phyloP scores from a whole-genome alignment of 2,797 vertebrate genomes.

The Gallinago solitaria region DNA sequence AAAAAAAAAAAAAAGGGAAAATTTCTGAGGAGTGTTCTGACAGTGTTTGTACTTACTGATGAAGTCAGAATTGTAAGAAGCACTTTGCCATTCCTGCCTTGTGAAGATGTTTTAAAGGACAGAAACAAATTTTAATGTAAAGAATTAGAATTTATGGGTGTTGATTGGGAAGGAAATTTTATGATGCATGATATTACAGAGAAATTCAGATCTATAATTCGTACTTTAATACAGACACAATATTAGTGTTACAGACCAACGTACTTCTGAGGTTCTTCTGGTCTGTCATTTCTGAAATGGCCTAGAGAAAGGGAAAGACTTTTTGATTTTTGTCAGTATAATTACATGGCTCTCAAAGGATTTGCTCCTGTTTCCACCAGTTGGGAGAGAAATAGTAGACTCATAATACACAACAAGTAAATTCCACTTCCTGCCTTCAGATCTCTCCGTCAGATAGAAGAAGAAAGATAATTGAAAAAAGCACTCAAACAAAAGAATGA shows the following conservation, averaged over 20 bases:
- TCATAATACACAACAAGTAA: background rate
- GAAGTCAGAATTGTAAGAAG: background rate
- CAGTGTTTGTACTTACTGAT: background rate
- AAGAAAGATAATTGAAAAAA: background rate
- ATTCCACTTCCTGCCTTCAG: slow-evolving; percentile 26
- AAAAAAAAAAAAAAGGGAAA: background rate
- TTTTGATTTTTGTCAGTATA: background rate
- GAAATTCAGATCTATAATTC: background rate
- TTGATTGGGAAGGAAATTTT: background rate
- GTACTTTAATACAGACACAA: background rate
- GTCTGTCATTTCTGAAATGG: background rate
- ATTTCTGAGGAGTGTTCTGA: background rate
- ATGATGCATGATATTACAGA: background rate
- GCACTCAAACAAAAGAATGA: background rate
- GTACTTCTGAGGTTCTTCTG: background rate
- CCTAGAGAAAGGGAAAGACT: background rate
- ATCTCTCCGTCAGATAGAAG: background rate
- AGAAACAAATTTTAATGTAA: background rate
- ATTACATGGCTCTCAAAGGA: background rate
- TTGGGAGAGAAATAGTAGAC: background rate
- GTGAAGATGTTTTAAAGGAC: background rate
- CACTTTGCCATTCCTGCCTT: background rate
- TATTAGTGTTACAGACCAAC: background rate
- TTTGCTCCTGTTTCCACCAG: background rate
- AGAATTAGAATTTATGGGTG: background rate